Percentiles rank a stretch among this genome's conserved stretches.
Conservation (phyloP, 1,140 invertebrate species). For the Drosophila sucinea region DNA sequence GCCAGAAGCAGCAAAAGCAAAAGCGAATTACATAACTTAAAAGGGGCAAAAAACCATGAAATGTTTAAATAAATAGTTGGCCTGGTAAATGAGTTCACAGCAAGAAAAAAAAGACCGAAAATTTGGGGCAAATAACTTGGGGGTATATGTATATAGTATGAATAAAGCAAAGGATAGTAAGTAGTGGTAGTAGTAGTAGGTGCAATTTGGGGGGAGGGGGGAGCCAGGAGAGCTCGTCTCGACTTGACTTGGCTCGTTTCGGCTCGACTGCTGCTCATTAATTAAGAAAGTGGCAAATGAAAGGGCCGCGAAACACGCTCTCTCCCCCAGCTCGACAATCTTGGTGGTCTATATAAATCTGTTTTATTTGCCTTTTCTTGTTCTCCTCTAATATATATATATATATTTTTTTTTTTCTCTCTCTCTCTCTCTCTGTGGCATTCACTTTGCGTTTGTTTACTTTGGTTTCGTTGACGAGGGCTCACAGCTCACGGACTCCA, state of each 20-base stretch:
- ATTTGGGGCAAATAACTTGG: conserved; percentile 66
- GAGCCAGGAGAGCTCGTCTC: neutral
- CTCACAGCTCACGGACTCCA: neutral
- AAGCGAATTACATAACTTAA: conserved; percentile 50
- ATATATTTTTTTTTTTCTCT: no score
- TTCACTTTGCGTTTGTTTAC: conserved; percentile 68
- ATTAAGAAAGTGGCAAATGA: conserved; percentile 81
- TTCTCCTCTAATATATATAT: conserved; percentile 59
- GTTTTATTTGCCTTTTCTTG: conserved; percentile 79
- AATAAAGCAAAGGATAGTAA: neutral
- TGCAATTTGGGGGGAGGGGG: conserved; percentile 20
- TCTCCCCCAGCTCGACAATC: conserved; percentile 26
- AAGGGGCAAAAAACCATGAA: conserved; percentile 61
- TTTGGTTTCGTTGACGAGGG: conserved; percentile 45
- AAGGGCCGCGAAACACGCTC: conserved; percentile 73
- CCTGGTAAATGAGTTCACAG: conserved; percentile 69
- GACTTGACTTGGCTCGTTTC: conserved; percentile 9
- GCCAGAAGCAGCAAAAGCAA: conserved; percentile 50
- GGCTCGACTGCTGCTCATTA: conserved; percentile 65
- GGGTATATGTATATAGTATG: conserved; percentile 10
- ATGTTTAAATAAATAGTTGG: conserved; percentile 78
- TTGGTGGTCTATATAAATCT: conserved; percentile 62
- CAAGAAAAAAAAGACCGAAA: conserved; percentile 49
- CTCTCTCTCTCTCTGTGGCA: conserved; percentile 38
- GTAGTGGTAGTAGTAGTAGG: conserved; percentile 24